phyloP scores from a whole-genome alignment of 2,888 invertebrate genomes.

The Cryptophagus acutangulus region DNA sequence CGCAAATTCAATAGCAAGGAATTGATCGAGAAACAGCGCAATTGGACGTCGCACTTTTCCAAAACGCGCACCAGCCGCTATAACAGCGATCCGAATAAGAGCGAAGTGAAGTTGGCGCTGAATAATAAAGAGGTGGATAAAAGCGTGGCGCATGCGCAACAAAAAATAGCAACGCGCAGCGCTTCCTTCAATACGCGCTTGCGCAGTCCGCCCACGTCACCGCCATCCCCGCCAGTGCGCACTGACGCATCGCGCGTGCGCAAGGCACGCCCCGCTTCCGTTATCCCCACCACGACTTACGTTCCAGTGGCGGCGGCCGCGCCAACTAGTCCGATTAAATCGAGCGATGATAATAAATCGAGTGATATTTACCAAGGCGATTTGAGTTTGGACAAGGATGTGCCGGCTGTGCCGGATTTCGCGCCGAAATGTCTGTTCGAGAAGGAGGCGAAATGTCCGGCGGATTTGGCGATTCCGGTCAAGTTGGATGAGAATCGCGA shows the following conservation, averaged over 20 bases:
- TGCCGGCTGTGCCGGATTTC: slow-evolving; percentile 14
- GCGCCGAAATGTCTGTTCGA: slow-evolving; percentile 30
- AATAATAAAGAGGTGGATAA: slow-evolving; percentile 38
- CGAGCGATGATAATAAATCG: slow-evolving; percentile 13
- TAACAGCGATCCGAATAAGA: slow-evolving; percentile 61
- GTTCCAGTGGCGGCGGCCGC: slow-evolving; percentile 19
- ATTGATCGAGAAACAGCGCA: slow-evolving; percentile 83
- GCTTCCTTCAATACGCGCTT: slow-evolving; percentile 52
- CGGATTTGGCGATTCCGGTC: slow-evolving; percentile 26
- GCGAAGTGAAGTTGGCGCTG: slow-evolving; percentile 51
- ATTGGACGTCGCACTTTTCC: slow-evolving; percentile 88
- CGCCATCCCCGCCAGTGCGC: slow-evolving; percentile 49
- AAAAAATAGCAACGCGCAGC: slow-evolving; percentile 48
- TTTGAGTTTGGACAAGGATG: background rate
- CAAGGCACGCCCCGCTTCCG: slow-evolving; percentile 45
- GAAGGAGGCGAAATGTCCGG: slow-evolving; percentile 22
- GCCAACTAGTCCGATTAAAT: slow-evolving; percentile 18
- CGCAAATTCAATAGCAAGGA: slow-evolving; percentile 78
- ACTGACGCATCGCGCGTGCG: slow-evolving; percentile 43
- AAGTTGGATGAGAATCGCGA: slow-evolving; percentile 49
- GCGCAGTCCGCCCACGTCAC: slow-evolving; percentile 47
- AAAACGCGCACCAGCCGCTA: slow-evolving; percentile 62
- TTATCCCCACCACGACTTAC: slow-evolving; percentile 34
- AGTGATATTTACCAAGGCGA: slow-evolving; percentile 14
- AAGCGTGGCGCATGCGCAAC: slow-evolving; percentile 25